These are phyloP conservation scores for Drosophila pseudoobscura DNA, from an alignment of 1,140 invertebrate genomes.

Conservation along the genomic window DNA sequence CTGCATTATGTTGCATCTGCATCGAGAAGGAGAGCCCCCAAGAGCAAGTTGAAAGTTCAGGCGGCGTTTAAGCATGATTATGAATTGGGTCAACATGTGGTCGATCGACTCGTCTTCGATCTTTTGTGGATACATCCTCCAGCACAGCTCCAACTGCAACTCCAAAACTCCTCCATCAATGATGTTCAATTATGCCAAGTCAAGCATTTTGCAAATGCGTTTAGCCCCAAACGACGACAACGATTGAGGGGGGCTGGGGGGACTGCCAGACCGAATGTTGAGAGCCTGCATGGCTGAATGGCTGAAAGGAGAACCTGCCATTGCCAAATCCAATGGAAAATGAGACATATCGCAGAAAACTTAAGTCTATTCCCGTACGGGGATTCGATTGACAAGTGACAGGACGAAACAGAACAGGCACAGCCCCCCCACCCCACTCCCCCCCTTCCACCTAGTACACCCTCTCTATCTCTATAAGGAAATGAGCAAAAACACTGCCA, in stretches of 20 bases:
- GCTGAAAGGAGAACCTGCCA: slow-evolving; percentile 39
- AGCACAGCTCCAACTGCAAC: too few species aligned
- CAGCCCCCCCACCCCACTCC: slow-evolving; percentile 16
- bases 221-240: slow-evolving; percentile 37
- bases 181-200: slow-evolving; percentile 60
- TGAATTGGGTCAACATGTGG: slow-evolving; percentile 80
- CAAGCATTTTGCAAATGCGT: slow-evolving; percentile 58
- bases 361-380: slow-evolving; percentile 39
- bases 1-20: slow-evolving; percentile 63
- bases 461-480: slow-evolving; percentile 33
- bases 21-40: slow-evolving; percentile 39
- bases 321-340: slow-evolving; percentile 71
- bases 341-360: slow-evolving; percentile 79
- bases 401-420: slow-evolving; percentile 37
- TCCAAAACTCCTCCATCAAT: slow-evolving; percentile 10
- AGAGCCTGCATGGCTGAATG: not conserved
- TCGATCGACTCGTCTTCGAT: slow-evolving; percentile 2
- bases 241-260: not conserved
- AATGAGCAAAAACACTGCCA: slow-evolving; percentile 15
- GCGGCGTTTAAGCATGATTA: slow-evolving; percentile 80
- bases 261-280: not conserved
- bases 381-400: slow-evolving; percentile 74
- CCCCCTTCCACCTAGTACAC: slow-evolving; percentile 11
- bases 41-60: slow-evolving; percentile 80
- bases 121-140: slow-evolving; percentile 3